Base-by-base conservation (phyloP, 2,113 vertebrate species). In the Dicaeum eximium region DNA sequence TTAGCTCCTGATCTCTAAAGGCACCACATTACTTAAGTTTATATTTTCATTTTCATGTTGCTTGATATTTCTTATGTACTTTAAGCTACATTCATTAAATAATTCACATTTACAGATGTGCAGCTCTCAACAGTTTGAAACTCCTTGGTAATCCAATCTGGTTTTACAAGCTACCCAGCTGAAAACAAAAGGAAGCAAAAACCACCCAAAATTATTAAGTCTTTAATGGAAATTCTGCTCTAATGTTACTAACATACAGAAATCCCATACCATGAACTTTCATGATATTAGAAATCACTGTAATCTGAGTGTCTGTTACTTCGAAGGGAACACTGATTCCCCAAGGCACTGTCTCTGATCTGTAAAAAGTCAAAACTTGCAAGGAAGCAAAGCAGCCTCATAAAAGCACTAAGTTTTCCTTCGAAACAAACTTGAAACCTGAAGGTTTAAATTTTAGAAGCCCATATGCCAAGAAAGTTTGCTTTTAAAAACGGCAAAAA, bases 401-500 rank as follows among this genome's bases (percentile, higher is more conserved):
- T 37, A 72, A 93, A 94, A 35, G 62, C 71, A 83, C 51, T 82
- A 75, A 83, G 74, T 44, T 54, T 80, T 83, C 54, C 64, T 83
- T 84, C 27, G 9, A 90, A 95, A 92, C 70, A 45, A 83, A 60
- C 67, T 80, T 80, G 66, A 80, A 93, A 72, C 58, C 77, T 54
- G 7, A 47, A 79, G 64, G 57, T 86, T 95, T 84, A 72, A 88
- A 78, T 95, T 96, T 88, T 84, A 90, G 86, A 90, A 91, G 54
- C 18, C 53, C 72, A 38, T 23, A 73, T 83, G 48, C 53, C 67
- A 92, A 93, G 47, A 80, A 94, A 82, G 16, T 88, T 69, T 78
- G 53, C 80, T 88, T 90, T 88, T 50, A 74, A 80, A 84, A 87
- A 73, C 71, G 62, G 53, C 27, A 69, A 81, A 78, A 74, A 48